A percentile compares a stretch with the other conserved stretches of the same genome.
These are phyloP conservation scores for Apostichopus leukothele DNA, from an alignment of 53 echinoderm and acorn worm genomes.

Conservation along the genomic window DNA sequence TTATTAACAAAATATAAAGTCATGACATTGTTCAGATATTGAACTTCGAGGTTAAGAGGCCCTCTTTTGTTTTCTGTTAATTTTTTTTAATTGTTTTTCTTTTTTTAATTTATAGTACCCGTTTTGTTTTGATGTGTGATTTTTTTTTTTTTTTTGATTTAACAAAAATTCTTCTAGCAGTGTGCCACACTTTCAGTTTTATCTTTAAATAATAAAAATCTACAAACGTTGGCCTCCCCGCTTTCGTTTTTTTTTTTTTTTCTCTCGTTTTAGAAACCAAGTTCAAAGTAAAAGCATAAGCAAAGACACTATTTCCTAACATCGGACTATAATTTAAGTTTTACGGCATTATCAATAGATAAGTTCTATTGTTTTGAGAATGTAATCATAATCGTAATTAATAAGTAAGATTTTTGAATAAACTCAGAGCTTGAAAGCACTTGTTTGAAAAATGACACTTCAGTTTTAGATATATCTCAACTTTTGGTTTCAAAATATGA, in stretches of 20 bases:
- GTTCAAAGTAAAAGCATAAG: neutral
- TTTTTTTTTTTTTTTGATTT: neutral
- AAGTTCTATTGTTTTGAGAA: neutral
- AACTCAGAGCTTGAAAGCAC: conserved; percentile 2
- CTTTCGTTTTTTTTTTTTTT: neutral
- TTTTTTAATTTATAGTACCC: neutral
- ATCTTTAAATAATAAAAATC: neutral
- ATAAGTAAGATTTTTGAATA: conserved; percentile 22
- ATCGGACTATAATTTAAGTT: neutral
- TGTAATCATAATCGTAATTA: neutral
- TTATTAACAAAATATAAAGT: conserved; percentile 9
- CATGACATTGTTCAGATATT: neutral
- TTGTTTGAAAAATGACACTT: conserved; percentile 6
- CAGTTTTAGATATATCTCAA: neutral
- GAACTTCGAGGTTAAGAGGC: neutral
- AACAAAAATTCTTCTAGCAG: neutral
- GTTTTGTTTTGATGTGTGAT: neutral
- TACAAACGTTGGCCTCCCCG: neutral
- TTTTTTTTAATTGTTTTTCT: too few species aligned
- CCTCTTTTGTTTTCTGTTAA: neutral
- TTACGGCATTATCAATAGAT: neutral
- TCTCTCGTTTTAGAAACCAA: neutral
- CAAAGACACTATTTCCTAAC: neutral
- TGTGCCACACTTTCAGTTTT: neutral
- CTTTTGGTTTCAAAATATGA: conserved; percentile 35